phyloP scores from a whole-genome alignment of 2,888 invertebrate genomes.

The Erebia ligea region DNA sequence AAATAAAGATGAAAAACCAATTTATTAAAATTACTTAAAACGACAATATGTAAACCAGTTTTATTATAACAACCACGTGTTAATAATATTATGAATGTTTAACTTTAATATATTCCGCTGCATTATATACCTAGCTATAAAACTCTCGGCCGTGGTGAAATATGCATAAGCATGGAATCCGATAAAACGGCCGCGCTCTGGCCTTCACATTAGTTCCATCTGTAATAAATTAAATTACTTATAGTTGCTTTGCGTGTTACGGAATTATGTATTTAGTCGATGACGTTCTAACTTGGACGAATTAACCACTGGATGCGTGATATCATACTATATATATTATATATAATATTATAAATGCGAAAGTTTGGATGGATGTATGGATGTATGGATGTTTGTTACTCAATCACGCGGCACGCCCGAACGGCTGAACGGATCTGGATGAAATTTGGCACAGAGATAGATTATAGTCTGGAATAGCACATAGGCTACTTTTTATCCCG shows the following conservation, averaged over 20 bases:
- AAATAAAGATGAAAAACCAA: background rate
- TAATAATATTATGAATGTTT: background rate
- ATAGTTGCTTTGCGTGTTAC: slow-evolving; percentile 14
- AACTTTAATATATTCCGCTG: slow-evolving; percentile 9
- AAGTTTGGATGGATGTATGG: no score
- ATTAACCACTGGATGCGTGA: no score
- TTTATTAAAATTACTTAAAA: slow-evolving; percentile 3
- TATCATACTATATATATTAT: no score
- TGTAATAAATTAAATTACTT: slow-evolving; percentile 32
- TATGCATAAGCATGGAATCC: slow-evolving; percentile 35
- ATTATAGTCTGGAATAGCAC: no score
- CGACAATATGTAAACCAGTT: background rate
- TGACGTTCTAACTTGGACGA: background rate
- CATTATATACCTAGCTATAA: slow-evolving; percentile 29
- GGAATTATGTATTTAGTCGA: slow-evolving; percentile 12
- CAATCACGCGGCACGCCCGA: no score
- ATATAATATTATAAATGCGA: no score
- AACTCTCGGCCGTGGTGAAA: slow-evolving; percentile 34
- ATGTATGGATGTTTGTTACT: no score
- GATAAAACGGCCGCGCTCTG: slow-evolving; percentile 30
- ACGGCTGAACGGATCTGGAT: no score
- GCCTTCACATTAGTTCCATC: slow-evolving; percentile 38
- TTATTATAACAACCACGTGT: background rate
- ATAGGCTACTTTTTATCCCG: no score
- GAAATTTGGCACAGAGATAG: no score